These are phyloP conservation scores for Cryptus armator DNA, from an alignment of 2,888 invertebrate species.

Conservation along the genomic window DNA sequence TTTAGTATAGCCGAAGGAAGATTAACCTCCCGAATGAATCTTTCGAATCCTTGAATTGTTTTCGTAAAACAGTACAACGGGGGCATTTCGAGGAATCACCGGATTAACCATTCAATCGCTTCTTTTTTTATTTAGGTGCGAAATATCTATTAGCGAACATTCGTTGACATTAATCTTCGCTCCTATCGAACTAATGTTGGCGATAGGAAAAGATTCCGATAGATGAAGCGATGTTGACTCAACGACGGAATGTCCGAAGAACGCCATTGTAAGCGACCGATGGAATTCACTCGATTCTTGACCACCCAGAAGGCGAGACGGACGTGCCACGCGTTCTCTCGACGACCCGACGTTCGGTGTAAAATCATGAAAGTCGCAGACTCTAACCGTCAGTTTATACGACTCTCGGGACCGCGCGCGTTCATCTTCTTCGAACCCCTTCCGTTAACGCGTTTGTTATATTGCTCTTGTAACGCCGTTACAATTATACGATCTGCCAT, in stretches of 20 bases:
- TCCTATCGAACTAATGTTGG: background rate
- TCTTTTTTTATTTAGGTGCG: background rate
- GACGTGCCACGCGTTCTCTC: slow-evolving; percentile 74
- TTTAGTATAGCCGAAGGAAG: too few species aligned
- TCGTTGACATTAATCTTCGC: too few species aligned
- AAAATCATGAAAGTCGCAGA: slow-evolving; percentile 53
- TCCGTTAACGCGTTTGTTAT: slow-evolving; percentile 30
- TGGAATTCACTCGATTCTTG: slow-evolving; percentile 79
- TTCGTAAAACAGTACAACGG: too few species aligned
- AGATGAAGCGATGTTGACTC: slow-evolving; percentile 43
- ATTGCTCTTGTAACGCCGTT: slow-evolving; percentile 32
- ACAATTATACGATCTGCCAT: slow-evolving; percentile 58
- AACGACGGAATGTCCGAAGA: slow-evolving; percentile 65
- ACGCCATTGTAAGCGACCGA: slow-evolving; percentile 70
- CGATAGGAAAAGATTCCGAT: background rate
- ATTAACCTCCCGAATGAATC: too few species aligned
- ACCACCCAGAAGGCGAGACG: slow-evolving; percentile 79
- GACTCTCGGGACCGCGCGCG: slow-evolving; percentile 32
- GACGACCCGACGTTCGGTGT: slow-evolving; percentile 46
- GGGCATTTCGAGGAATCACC: too few species aligned
- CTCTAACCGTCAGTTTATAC: slow-evolving; percentile 23
- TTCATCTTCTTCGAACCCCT: background rate
- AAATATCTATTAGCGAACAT: background rate
- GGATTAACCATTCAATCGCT: too few species aligned
- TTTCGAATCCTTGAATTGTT: too few species aligned